Conservation (phyloP, 1,140 invertebrate genomes). For the Halictus rubicundus region DNA sequence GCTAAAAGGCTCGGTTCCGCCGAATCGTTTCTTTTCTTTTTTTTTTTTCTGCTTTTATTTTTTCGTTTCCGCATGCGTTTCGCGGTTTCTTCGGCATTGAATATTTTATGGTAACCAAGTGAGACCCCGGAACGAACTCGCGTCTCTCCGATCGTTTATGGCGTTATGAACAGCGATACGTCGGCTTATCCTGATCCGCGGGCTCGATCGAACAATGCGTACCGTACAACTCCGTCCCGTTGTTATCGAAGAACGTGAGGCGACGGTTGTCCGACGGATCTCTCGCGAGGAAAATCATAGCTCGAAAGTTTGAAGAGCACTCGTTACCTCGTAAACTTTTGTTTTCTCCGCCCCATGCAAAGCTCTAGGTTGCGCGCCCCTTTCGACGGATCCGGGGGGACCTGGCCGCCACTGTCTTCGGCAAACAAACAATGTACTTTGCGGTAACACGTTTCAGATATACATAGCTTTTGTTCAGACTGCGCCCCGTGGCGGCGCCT, state of each 20-base stretch:
- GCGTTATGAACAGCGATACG: not conserved
- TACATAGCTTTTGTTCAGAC: not conserved
- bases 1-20: constrained; percentile 22
- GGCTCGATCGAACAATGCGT: not conserved
- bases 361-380: not conserved
- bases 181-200: not conserved
- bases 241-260: constrained; percentile 15
- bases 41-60: not conserved
- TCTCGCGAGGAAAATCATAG: not conserved
- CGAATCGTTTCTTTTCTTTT: not conserved
- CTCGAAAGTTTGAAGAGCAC: constrained; percentile 10
- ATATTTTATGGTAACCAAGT: constrained; percentile 1
- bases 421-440: constrained; percentile 50
- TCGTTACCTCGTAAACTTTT: constrained; percentile 23
- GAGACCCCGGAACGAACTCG: not conserved
- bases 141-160: not conserved
- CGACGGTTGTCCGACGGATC: not conserved
- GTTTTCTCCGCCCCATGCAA: not conserved
- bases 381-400: constrained; percentile 5
- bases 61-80: not conserved
- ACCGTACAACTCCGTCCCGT: not conserved
- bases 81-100: not conserved
- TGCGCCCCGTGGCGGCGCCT: not conserved
- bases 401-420: constrained; percentile 12
- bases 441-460: constrained; percentile 48